Evolutionary conservation across 2,888 invertebrate species (phyloP).

Genomic region (Parnassius orleans): DNA sequence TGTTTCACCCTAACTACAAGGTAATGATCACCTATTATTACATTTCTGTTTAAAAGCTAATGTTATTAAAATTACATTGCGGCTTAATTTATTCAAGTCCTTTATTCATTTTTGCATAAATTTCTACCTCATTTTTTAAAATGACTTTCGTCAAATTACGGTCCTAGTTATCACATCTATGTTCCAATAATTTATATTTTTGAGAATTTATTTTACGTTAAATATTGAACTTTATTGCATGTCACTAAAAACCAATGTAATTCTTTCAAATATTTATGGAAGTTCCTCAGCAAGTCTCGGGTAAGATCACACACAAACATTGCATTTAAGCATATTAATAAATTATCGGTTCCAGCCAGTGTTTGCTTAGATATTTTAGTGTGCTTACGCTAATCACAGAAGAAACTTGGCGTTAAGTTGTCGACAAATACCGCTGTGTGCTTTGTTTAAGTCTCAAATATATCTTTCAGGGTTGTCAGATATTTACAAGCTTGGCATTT

Average conservation of each 20-base stretch:
- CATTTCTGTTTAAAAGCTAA: no score
- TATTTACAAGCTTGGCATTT: no score
- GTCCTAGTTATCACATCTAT: no score
- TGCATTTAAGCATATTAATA: constrained; percentile 58
- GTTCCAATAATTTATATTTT: no score
- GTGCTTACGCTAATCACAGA: constrained; percentile 53
- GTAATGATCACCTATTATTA: no score
- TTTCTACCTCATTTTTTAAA: no score
- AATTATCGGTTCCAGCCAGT: constrained; percentile 52
- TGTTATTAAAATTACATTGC: no score
- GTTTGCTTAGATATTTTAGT: constrained; percentile 63
- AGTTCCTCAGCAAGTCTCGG: constrained; percentile 37
- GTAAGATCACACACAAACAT: constrained; percentile 40
- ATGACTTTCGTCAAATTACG: no score
- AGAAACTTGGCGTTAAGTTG: constrained; percentile 62
- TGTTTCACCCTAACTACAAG: no score
- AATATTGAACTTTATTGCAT: not conserved
- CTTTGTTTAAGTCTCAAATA: constrained; percentile 24
- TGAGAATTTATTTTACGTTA: no score
- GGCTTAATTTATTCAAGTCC: no score
- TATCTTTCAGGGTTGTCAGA: constrained; percentile 12
- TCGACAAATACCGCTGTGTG: constrained; percentile 45
- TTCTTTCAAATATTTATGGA: constrained; percentile 24
- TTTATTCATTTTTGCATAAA: no score
- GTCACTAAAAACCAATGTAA: not conserved